Evolutionary conservation across 1,140 invertebrate genomes (phyloP).

Genomic region (Drosophila tani): DNA sequence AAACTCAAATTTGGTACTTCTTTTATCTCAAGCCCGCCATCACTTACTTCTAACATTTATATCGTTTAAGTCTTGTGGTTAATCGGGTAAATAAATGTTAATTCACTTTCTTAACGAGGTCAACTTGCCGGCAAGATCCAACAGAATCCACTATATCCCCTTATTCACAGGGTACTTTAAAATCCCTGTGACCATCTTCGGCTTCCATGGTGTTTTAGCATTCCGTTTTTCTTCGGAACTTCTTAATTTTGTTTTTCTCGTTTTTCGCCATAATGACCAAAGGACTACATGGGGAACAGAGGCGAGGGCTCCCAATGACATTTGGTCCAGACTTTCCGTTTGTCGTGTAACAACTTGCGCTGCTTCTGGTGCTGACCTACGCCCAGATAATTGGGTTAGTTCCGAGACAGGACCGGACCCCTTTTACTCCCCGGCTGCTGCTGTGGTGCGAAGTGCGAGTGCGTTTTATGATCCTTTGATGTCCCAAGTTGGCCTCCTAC

Average conservation of each 20-base stretch:
- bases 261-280: conserved; percentile 56
- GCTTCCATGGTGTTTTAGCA: background rate
- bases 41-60: too few relatives aligned
- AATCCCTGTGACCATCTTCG: background rate
- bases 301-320: conserved; percentile 70
- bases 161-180: background rate
- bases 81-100: background rate
- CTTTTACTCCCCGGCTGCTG: background rate
- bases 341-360: conserved; percentile 44
- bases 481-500: conserved; percentile 25
- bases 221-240: conserved; percentile 4
- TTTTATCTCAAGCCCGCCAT: too few relatives aligned
- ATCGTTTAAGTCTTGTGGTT: background rate
- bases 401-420: conserved; percentile 32
- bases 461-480: conserved; percentile 55
- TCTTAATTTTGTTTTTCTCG: conserved; percentile 21
- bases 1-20: too few relatives aligned
- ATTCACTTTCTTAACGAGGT: too few relatives aligned
- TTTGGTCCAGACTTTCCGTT: conserved; percentile 57
- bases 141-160: background rate
- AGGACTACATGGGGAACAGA: conserved; percentile 57
- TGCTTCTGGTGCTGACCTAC: conserved; percentile 20
- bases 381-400: conserved; percentile 71
- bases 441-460: conserved; percentile 20
- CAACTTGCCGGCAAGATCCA: too few relatives aligned